phyloP scores from a whole-genome alignment of 2,888 invertebrate species.

The Drosophila ezoana region DNA sequence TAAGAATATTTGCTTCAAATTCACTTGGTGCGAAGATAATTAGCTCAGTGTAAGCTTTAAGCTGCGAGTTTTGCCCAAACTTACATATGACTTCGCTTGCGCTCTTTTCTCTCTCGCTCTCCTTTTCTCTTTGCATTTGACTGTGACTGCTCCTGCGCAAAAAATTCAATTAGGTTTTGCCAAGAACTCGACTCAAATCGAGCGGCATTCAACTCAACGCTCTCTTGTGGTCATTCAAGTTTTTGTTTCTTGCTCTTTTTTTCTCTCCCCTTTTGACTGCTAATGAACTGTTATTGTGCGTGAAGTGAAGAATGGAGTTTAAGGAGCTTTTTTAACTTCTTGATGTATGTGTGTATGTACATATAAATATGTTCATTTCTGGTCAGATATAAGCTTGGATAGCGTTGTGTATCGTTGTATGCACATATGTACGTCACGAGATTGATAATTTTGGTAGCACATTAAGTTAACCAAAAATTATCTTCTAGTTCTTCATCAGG shows the following conservation, averaged over 20 bases:
- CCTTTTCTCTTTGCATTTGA: constrained; percentile 20
- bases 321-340: not conserved
- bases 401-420: too few species aligned
- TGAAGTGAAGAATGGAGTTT: too few species aligned
- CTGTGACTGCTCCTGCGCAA: constrained; percentile 68
- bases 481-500: too few species aligned
- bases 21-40: not conserved
- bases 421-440: too few species aligned
- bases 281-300: not conserved
- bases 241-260: not conserved
- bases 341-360: not conserved
- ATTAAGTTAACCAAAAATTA: too few species aligned
- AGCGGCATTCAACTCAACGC: constrained; percentile 12
- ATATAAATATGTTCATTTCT: too few species aligned
- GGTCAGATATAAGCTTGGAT: too few species aligned
- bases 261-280: not conserved
- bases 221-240: constrained; percentile 25
- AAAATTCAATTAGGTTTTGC: constrained; percentile 61
- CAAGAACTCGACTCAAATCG: constrained; percentile 48
- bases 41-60: constrained; percentile 46
- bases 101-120: constrained; percentile 1
- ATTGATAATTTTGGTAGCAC: too few species aligned
- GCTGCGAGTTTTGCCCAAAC: constrained; percentile 13
- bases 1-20: too few species aligned
- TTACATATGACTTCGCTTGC: constrained; percentile 1